These are phyloP conservation scores for Nycticebus coucang DNA, from an alignment of 2,113 vertebrate species.

Conservation along the genomic window DNA sequence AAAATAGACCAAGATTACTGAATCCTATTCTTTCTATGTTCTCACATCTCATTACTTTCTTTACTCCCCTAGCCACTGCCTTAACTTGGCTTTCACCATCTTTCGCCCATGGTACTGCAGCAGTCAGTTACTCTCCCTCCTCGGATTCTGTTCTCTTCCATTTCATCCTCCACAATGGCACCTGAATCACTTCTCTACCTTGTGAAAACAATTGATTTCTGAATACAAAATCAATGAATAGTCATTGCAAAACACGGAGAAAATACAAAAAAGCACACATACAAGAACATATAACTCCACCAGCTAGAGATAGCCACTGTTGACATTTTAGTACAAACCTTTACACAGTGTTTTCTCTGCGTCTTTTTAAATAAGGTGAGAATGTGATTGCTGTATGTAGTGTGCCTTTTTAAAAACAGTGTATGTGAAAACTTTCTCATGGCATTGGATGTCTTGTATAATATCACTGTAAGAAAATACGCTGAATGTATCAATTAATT, in stretches of 20 bases:
- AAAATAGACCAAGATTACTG: slow-evolving; percentile 29
- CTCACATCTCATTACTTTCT: background rate
- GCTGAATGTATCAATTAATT: background rate
- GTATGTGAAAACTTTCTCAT: background rate
- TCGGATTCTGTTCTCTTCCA: background rate
- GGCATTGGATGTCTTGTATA: background rate
- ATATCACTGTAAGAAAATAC: background rate
- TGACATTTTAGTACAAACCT: background rate
- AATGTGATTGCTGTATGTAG: background rate
- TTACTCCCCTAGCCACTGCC: background rate
- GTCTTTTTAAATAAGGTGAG: slow-evolving; percentile 11
- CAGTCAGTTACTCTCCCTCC: background rate
- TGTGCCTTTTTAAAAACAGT: background rate
- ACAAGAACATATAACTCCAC: background rate
- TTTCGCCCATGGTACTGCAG: background rate
- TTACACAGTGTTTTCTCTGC: background rate
- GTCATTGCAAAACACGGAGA: background rate
- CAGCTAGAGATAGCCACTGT: background rate
- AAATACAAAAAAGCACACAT: slow-evolving; percentile 2
- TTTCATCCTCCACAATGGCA: background rate
- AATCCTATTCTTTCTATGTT: background rate
- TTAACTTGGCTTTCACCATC: background rate
- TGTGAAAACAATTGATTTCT: background rate
- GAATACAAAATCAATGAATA: background rate
- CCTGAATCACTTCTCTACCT: background rate